Evolutionary conservation across 2,888 invertebrate genomes (phyloP), one percentile per base, ranked within the genome.

Genomic region (Synergus gifuensis): DNA sequence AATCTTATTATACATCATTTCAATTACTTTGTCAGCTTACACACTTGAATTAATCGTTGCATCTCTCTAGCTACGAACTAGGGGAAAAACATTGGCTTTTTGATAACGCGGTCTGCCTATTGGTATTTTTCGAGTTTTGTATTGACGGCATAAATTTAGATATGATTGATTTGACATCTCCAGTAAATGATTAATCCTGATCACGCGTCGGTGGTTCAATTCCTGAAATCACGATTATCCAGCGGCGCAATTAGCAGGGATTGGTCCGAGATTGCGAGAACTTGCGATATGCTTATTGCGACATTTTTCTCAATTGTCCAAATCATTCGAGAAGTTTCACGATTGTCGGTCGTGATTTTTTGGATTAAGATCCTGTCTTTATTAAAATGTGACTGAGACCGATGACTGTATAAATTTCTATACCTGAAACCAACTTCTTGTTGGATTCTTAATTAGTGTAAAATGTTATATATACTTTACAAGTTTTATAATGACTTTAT

Each of bases 331-430:
- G 62, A 28, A 12, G 9, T 62, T 62, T 62, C 62, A 62, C 62
- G 62, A 62, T 28, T 28, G 28, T 62, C 28, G 14, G 22, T 5
- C 62, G 5, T 62, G 62, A 28, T 62, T 62, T 62, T 12, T 22
- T 62, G 14, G 62, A 62, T 22, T 22, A 22, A 62, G 62, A 62
- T 28, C 2, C 28, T 62, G 60, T 12, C 28, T 62, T 28, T 62
- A 62, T 22, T 62, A 22, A 12, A 62, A 60, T 60, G 60, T 58
- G 58, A 58, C 58, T 58, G 58, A 58, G 58, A 58, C n/a, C 18
- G 9, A 58, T 58, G 58, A 18, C n/a, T n/a, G 54, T 54, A n/a
- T 28, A 36, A 18, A 18, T 18, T 58, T 9, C 54, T n/a, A n/a
- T 5, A 54, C 54, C 16, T n/a, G 54, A 5, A 7, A 2, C 1